Conservation (phyloP, 2,888 invertebrate species). For the Hirtodrosophila histrioides region DNA sequence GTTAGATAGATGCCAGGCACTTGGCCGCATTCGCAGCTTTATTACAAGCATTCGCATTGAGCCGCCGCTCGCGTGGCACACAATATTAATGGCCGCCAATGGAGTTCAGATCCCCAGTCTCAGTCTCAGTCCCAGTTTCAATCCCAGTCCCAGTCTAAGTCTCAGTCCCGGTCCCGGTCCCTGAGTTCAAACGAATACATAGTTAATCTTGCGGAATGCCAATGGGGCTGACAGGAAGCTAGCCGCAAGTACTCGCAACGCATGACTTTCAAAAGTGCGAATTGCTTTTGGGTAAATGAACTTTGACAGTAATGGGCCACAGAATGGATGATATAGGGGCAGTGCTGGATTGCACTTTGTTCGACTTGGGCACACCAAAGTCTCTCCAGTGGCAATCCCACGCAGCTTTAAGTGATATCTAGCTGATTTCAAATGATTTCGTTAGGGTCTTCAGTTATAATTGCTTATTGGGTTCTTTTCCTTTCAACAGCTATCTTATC, state of each 20-base stretch:
- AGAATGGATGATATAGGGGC: slow-evolving; percentile 35
- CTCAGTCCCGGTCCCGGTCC: slow-evolving; percentile 10
- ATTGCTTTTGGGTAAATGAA: slow-evolving; percentile 65
- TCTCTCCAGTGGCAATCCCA: too few relatives aligned
- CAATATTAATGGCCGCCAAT: slow-evolving; percentile 77
- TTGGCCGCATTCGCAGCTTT: slow-evolving; percentile 61
- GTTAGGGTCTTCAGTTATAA: neutral
- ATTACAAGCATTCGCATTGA: slow-evolving; percentile 44
- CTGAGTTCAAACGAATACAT: slow-evolving; percentile 57
- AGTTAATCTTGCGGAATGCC: slow-evolving; percentile 58
- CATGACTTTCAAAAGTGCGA: slow-evolving; percentile 49
- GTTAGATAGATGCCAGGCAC: slow-evolving; percentile 47
- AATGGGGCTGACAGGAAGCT: slow-evolving; percentile 57
- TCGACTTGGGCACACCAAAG: too few relatives aligned
- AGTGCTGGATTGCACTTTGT: neutral
- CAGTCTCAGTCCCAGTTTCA: slow-evolving; percentile 1
- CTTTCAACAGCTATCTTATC: slow-evolving; percentile 41
- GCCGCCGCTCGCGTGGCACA: slow-evolving; percentile 56
- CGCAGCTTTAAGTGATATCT: too few relatives aligned
- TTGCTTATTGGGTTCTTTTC: slow-evolving; percentile 7
- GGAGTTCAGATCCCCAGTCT: slow-evolving; percentile 57
- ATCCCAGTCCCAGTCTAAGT: neutral
- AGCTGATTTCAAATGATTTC: slow-evolving; percentile 8
- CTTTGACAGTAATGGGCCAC: slow-evolving; percentile 65
- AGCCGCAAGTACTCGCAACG: slow-evolving; percentile 6